These are phyloP conservation scores for Prionailurus bengalensis DNA, from an alignment of 2,113 vertebrate genomes.

Conservation along the genomic window DNA sequence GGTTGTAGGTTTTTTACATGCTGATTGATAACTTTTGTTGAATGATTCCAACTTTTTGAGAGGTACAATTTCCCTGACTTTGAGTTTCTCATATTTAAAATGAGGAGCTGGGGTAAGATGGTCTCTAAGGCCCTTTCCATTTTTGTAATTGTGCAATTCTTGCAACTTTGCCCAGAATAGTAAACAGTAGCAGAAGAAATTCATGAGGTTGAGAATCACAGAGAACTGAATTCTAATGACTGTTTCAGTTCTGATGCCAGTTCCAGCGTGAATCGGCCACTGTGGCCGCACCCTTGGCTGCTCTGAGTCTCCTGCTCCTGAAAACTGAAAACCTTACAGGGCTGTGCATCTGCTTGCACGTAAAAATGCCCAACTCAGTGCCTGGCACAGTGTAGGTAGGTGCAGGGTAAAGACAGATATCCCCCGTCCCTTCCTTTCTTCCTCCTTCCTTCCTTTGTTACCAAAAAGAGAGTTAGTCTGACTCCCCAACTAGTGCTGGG, in stretches of 20 bases:
- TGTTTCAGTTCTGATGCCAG: neutral
- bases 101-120: neutral
- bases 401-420: conserved; percentile 23
- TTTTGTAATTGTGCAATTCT: neutral
- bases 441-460: conserved; percentile 69
- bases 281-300: neutral
- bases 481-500: neutral
- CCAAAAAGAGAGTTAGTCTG: neutral
- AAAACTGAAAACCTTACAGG: neutral
- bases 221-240: neutral
- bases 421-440: conserved; percentile 49
- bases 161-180: conserved; percentile 30
- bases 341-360: neutral
- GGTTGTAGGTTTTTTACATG: neutral
- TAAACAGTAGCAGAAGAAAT: conserved; percentile 20
- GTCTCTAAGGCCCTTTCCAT: neutral
- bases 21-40: neutral
- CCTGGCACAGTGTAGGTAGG: conserved; percentile 1
- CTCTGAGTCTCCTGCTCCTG: neutral
- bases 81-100: neutral
- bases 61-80: neutral
- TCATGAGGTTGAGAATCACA: conserved; percentile 15
- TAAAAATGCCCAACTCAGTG: conserved; percentile 20
- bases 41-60: neutral
- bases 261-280: neutral